Conservation (phyloP, 2,113 vertebrate genomes). For the Melanotaenia duboulayi region DNA sequence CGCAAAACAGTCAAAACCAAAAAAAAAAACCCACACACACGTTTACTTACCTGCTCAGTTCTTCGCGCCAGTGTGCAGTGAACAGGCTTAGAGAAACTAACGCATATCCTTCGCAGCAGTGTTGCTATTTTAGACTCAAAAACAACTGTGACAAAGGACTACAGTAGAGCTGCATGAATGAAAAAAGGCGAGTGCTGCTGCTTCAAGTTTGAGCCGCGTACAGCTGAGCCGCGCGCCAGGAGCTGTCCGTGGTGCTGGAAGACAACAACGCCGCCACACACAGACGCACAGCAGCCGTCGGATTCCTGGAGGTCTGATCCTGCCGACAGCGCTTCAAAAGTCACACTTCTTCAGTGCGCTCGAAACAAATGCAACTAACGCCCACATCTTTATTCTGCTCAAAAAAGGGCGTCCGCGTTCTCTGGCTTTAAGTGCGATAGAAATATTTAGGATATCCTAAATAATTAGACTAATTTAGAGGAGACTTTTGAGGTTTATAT, state of each 20-base stretch:
- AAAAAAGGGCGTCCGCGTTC: not conserved
- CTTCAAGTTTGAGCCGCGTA: slow-evolving; percentile 64
- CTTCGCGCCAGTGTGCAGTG: slow-evolving; percentile 48
- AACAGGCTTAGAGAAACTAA: slow-evolving; percentile 2
- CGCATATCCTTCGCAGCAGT: slow-evolving; percentile 49
- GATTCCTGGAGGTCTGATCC: slow-evolving; percentile 61
- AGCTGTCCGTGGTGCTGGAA: slow-evolving; percentile 82
- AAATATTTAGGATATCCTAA: not conserved
- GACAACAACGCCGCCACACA: not conserved
- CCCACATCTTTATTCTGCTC: slow-evolving; percentile 12
- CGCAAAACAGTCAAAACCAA: not conserved
- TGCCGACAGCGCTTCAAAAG: slow-evolving; percentile 24
- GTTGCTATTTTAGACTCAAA: slow-evolving; percentile 6
- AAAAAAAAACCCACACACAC: not conserved
- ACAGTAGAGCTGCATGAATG: slow-evolving; percentile 13
- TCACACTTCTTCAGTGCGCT: slow-evolving; percentile 28
- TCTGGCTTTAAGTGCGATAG: not conserved
- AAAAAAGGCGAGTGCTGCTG: slow-evolving; percentile 24
- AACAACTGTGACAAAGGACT: slow-evolving; percentile 6
- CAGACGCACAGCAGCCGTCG: slow-evolving; percentile 14
- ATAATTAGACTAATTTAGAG: no score
- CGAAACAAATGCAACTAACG: slow-evolving; percentile 9
- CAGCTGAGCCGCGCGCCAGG: slow-evolving; percentile 50
- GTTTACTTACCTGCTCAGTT: slow-evolving; percentile 68
- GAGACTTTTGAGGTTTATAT: not conserved